phyloP scores from a whole-genome alignment of 1,140 invertebrate species.

The Drosophila virilis region DNA sequence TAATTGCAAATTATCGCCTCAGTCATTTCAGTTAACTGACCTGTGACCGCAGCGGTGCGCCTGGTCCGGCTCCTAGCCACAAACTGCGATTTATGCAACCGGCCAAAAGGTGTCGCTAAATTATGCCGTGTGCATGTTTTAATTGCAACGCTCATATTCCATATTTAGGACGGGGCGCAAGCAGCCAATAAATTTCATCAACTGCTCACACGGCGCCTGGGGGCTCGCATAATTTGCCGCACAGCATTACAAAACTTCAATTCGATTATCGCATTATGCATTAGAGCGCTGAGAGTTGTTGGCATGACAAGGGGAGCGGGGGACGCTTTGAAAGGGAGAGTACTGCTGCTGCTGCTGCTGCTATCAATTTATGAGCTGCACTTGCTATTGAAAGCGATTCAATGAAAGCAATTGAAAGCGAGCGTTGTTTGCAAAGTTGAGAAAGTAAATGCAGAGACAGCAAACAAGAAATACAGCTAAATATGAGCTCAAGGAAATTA shows the following conservation, averaged over 20 bases:
- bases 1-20: slow-evolving; percentile 77
- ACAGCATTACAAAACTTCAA: slow-evolving; percentile 41
- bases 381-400: slow-evolving; percentile 19
- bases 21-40: slow-evolving; percentile 66
- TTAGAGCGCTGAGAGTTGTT: neutral
- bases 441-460: neutral
- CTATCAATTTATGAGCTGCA: slow-evolving; percentile 22
- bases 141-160: slow-evolving; percentile 70
- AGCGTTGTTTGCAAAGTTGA: neutral
- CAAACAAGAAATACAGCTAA: neutral
- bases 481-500: neutral
- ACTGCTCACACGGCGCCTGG: slow-evolving; percentile 18
- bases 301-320: neutral
- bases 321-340: neutral
- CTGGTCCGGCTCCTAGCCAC: neutral
- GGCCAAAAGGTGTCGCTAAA: slow-evolving; percentile 68
- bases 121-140: slow-evolving; percentile 77
- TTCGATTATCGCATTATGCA: slow-evolving; percentile 56
- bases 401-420: slow-evolving; percentile 18
- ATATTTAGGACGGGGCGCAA: slow-evolving; percentile 47
- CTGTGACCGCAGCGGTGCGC: slow-evolving; percentile 23
- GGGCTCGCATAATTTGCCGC: slow-evolving; percentile 47
- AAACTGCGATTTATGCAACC: slow-evolving; percentile 52
- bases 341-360: neutral
- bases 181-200: slow-evolving; percentile 56